phyloP scores from a whole-genome alignment of 2,797 vertebrate species.

The Myotis myotis region DNA sequence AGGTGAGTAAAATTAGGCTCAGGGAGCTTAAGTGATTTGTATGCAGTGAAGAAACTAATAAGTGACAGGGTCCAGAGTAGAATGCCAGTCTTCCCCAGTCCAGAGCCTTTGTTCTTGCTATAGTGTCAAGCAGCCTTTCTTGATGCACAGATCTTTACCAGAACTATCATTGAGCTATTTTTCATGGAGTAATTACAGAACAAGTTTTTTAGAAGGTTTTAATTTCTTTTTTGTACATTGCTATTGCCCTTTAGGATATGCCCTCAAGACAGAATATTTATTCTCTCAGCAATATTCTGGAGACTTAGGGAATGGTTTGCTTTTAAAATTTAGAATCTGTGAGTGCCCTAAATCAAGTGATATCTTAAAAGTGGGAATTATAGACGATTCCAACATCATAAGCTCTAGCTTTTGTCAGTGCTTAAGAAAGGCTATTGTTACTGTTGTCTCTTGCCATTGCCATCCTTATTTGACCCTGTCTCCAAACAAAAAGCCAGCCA shows the following conservation, averaged over 20 bases:
- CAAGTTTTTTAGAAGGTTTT: neutral
- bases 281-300: no score
- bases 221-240: neutral
- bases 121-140: neutral
- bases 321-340: neutral
- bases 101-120: neutral
- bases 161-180: neutral
- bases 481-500: neutral
- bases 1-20: neutral
- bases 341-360: neutral
- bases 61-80: neutral
- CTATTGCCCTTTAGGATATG: no score
- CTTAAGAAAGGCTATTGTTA: neutral
- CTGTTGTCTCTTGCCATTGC: neutral
- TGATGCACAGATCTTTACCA: neutral
- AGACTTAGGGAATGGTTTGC: no score
- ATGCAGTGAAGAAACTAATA: neutral
- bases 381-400: neutral
- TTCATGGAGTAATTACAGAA: neutral
- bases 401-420: neutral
- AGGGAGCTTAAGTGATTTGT: neutral
- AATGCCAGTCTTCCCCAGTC: neutral
- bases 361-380: neutral
- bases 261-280: no score
- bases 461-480: neutral